phyloP scores from a whole-genome alignment of 2,113 vertebrate species.

The Camelus bactrianus region DNA sequence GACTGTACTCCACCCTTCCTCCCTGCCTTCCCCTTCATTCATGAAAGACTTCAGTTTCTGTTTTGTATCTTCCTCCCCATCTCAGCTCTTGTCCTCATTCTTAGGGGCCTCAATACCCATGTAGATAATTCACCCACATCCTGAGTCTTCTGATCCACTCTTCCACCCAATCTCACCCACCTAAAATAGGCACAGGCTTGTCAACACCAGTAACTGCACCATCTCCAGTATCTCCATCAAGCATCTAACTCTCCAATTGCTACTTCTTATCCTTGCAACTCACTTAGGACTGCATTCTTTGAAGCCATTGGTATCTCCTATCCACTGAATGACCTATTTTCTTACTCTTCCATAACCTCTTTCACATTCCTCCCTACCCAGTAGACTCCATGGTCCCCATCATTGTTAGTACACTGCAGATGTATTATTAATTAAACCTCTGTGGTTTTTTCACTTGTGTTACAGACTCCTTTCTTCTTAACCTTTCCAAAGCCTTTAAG shows the following conservation, averaged over 20 bases:
- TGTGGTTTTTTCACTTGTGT: background rate
- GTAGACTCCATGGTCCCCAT: background rate
- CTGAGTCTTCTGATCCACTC: background rate
- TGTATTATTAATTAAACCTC: background rate
- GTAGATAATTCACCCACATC: background rate
- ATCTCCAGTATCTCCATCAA: background rate
- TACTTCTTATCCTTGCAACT: background rate
- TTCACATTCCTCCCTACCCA: background rate
- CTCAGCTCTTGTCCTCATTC: background rate
- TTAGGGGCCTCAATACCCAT: background rate
- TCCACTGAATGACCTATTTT: background rate
- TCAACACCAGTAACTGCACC: background rate
- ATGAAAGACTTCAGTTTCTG: background rate
- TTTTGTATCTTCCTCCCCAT: background rate
- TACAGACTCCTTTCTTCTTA: background rate
- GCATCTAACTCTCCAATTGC: background rate
- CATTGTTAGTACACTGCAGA: background rate
- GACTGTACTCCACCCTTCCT: background rate
- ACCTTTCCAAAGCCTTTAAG: background rate
- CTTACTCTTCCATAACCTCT: background rate
- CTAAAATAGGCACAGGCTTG: background rate
- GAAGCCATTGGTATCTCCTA: background rate
- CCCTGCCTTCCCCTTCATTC: background rate
- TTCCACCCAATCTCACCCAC: background rate
- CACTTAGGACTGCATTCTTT: background rate